These are phyloP conservation scores for Vanessa cardui DNA, from an alignment of 2,888 invertebrate species.

Conservation along the genomic window DNA sequence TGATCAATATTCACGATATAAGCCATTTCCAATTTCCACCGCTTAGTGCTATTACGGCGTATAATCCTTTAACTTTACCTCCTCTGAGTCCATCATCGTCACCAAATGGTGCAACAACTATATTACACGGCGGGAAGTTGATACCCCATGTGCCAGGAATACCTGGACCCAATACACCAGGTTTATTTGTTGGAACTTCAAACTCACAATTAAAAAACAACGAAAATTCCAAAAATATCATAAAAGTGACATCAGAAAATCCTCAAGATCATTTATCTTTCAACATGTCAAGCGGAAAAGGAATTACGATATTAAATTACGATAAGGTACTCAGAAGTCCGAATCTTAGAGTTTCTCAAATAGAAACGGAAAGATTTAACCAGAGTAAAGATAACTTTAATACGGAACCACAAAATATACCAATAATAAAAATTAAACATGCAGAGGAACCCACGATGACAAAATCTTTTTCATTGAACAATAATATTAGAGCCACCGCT, in stretches of 20 bases:
- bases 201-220: conserved; percentile 54
- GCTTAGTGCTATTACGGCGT: conserved; percentile 86
- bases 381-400: conserved; percentile 53
- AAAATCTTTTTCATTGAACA: conserved; percentile 55
- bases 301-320: conserved; percentile 52
- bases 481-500: conserved; percentile 50
- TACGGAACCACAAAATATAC: conserved; percentile 57
- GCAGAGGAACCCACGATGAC: conserved; percentile 61
- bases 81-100: conserved; percentile 74
- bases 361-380: conserved; percentile 57
- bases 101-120: conserved; percentile 84
- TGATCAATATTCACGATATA: conserved; percentile 78
- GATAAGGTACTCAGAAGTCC: conserved; percentile 60
- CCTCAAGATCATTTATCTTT: conserved; percentile 48
- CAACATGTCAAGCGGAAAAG: conserved; percentile 52
- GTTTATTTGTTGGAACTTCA: conserved; percentile 62
- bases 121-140: conserved; percentile 87
- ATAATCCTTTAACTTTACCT: conserved; percentile 86
- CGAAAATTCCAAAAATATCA: conserved; percentile 52
- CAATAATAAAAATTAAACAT: conserved; percentile 70
- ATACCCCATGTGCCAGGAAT: conserved; percentile 94
- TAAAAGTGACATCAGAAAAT: conserved; percentile 53
- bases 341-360: conserved; percentile 43
- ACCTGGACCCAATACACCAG: conserved; percentile 89
- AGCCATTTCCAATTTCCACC: conserved; percentile 86